phyloP scores from a whole-genome alignment of 2,113 vertebrate species.

The Platichthys stellatus region DNA sequence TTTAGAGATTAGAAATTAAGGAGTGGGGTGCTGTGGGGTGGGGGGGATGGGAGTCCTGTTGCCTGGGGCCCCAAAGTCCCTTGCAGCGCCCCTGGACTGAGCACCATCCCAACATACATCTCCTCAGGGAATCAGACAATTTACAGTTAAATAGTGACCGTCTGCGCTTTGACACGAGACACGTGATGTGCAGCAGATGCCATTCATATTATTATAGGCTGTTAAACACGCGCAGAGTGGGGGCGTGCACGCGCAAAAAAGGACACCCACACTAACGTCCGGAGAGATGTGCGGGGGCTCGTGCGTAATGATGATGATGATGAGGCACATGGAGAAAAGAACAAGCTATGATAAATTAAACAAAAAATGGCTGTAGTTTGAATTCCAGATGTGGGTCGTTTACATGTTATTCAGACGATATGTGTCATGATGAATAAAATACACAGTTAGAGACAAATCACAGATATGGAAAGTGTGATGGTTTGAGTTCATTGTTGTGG shows the following conservation, averaged over 20 bases:
- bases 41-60: no score
- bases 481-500: neutral
- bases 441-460: neutral
- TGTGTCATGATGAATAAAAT: neutral
- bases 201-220: neutral
- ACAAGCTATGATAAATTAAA: neutral
- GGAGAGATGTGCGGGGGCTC: conserved; percentile 46
- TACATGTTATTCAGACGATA: neutral
- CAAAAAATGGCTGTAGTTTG: neutral
- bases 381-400: neutral
- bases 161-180: neutral
- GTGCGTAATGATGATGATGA: conserved; percentile 44
- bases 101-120: neutral
- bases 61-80: neutral
- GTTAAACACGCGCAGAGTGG: conserved; percentile 1
- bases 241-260: conserved; percentile 42
- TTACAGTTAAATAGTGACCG: neutral
- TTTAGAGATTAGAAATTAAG: no score
- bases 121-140: neutral
- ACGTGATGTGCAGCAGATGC: conserved; percentile 6
- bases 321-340: neutral
- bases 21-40: no score
- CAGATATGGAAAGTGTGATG: neutral
- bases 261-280: conserved; percentile 65
- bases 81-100: neutral